Evolutionary conservation across 2,888 invertebrate genomes (phyloP), one percentile per base, ranked within the genome.

Genomic region (Trichacis sp.): DNA sequence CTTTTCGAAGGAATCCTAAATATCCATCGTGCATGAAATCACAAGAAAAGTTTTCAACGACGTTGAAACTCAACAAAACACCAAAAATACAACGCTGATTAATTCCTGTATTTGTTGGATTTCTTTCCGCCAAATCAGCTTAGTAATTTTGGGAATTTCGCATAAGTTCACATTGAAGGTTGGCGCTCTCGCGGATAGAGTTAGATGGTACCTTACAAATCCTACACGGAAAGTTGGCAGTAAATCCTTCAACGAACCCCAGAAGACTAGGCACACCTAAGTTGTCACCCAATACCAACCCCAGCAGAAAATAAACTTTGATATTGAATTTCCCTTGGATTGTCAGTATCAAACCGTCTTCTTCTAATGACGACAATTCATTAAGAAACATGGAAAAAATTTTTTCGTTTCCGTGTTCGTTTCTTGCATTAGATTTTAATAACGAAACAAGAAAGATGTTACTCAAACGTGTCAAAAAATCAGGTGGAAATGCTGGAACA

Each of bases 1-100:
- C 71, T 40, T 68, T 64, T 11, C 64, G 30, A 29, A 36, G 30
- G 17, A 64, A 33, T 9, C 70, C 72, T 14, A 64, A 48, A 6
- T 55, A 53, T 19, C 63, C 1, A 51, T 71, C 69, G 43, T 71
- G 67, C 66, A 69, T 70, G 1, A 71, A 14, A 56, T 71, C 68
- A 43, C 52, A 50, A 38, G 58, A 51, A n/a, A 51, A 19, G 54
- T 72, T 72, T 61, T 64, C 40, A 17, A 38, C 40, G 1, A 38
- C 52, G 20, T 72, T 62, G 50, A 56, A 72, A 46, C 61, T 64
- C 15, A 14, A 11, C 18, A 70, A 51, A n/a, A 38, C 9, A 47
- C 70, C 66, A 30, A 70, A 72, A 33, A 64, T 53, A 43, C 68
- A 68, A 29, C 40, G 0, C 8, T 15, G n/a, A 6, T 45, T 30